Conservation (phyloP, 1,140 invertebrate genomes). For the Eumaeus atala region DNA sequence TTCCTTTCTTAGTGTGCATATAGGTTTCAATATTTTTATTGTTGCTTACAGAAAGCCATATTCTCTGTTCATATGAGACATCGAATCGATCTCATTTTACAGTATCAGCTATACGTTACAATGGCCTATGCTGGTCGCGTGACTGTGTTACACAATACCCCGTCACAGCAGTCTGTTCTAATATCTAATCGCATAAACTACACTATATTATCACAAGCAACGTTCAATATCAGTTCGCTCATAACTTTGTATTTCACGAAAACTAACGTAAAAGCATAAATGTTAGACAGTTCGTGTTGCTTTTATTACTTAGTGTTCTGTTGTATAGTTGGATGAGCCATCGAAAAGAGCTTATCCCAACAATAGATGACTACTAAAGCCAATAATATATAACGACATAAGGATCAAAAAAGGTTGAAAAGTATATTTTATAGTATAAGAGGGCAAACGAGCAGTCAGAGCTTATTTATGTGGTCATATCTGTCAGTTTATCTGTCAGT, state of each 20-base stretch:
- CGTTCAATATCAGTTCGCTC: neutral
- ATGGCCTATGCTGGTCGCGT: constrained; percentile 24
- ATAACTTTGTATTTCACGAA: neutral
- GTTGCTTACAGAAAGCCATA: constrained; percentile 1
- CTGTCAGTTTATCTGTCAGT: too few relatives aligned
- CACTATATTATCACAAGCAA: constrained; percentile 1
- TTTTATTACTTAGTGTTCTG: too few relatives aligned
- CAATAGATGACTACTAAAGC: too few relatives aligned
- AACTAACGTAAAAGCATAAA: neutral
- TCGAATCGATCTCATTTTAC: constrained; percentile 29
- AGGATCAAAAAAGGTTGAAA: too few relatives aligned
- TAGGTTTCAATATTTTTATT: too few relatives aligned
- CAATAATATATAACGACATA: too few relatives aligned
- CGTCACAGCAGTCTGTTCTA: neutral
- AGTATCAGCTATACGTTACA: constrained; percentile 26
- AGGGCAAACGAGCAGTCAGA: too few relatives aligned
- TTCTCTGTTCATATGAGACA: constrained; percentile 20
- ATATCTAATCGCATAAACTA: constrained; percentile 1
- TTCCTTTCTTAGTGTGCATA: too few relatives aligned
- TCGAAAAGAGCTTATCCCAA: too few relatives aligned
- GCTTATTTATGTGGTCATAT: too few relatives aligned
- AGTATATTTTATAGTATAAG: too few relatives aligned
- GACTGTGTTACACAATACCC: constrained; percentile 21
- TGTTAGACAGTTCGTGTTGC: neutral
- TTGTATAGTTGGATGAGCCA: too few relatives aligned